A percentile compares a stretch with the other conserved stretches of the same genome.
phyloP scores from a whole-genome alignment of 1,140 invertebrate species.

The Drosophila sproati region DNA sequence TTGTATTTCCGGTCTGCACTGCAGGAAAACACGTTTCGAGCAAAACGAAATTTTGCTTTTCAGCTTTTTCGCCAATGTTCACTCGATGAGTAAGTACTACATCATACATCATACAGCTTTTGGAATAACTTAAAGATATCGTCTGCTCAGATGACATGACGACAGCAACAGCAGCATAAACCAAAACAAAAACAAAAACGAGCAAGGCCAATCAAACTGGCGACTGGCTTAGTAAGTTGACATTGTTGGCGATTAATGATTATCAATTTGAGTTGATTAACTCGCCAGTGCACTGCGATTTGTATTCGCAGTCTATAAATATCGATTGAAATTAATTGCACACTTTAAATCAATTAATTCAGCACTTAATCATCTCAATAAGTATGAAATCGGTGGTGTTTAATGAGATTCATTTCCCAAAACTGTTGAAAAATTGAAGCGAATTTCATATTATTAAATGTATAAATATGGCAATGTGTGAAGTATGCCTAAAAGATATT shows the following conservation, averaged over 20 bases:
- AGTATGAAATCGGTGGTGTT: background rate
- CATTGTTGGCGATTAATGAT: conserved; percentile 48
- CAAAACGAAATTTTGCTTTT: conserved; percentile 58
- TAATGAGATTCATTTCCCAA: background rate
- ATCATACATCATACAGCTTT: background rate
- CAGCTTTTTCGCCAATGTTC: conserved; percentile 44
- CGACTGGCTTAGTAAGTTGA: conserved; percentile 33
- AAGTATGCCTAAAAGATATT: too few relatives aligned
- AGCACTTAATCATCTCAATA: background rate
- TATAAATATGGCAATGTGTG: too few relatives aligned
- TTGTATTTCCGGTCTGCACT: conserved; percentile 69
- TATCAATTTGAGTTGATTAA: conserved; percentile 32
- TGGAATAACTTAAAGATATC: conserved; percentile 39
- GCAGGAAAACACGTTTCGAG: conserved; percentile 70
- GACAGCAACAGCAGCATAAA: conserved; percentile 6
- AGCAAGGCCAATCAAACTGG: conserved; percentile 30
- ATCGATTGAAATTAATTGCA: conserved; percentile 11
- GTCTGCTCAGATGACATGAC: conserved; percentile 31
- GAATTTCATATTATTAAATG: background rate
- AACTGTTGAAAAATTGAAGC: background rate
- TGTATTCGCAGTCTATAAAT: background rate
- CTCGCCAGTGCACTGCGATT: conserved; percentile 7
- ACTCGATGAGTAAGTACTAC: background rate
- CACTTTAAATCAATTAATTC: conserved; percentile 10
- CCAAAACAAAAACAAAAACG: background rate